Conservation (phyloP, 2,888 invertebrate genomes). For the Polymixis flavicincta region DNA sequence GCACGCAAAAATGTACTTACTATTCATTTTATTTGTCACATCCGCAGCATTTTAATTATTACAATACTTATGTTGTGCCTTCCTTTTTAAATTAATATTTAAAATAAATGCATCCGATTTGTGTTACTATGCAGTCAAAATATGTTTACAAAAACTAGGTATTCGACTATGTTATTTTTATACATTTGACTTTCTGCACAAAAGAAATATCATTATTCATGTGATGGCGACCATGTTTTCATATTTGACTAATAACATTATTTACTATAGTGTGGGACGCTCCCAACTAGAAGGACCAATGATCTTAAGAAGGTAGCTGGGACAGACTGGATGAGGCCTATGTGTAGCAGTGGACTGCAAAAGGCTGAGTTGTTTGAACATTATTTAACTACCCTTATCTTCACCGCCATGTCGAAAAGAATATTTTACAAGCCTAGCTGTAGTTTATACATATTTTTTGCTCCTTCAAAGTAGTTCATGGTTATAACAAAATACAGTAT, state of each 20-base stretch:
- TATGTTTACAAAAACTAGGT: background rate
- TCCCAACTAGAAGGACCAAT: too few relatives aligned
- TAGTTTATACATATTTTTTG: background rate
- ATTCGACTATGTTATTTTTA: background rate
- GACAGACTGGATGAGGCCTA: too few relatives aligned
- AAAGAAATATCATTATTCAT: background rate
- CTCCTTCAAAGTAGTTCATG: background rate
- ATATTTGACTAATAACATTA: background rate
- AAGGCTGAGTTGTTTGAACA: too few relatives aligned
- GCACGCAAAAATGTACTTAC: slow-evolving; percentile 66
- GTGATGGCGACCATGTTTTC: background rate
- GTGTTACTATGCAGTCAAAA: background rate
- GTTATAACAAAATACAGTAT: slow-evolving; percentile 3
- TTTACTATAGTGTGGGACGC: too few relatives aligned
- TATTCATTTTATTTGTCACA: slow-evolving; percentile 67
- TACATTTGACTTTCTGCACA: background rate
- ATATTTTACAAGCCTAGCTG: background rate
- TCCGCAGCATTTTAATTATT: slow-evolving; percentile 64
- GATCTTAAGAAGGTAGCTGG: too few relatives aligned
- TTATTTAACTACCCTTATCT: background rate
- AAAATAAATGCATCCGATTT: slow-evolving; percentile 34
- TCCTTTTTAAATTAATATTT: slow-evolving; percentile 38
- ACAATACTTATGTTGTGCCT: slow-evolving; percentile 50
- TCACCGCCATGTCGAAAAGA: background rate
- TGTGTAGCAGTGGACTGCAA: too few relatives aligned